phyloP scores from a whole-genome alignment of 2,888 invertebrate species.

The Ophioninae sp. region DNA sequence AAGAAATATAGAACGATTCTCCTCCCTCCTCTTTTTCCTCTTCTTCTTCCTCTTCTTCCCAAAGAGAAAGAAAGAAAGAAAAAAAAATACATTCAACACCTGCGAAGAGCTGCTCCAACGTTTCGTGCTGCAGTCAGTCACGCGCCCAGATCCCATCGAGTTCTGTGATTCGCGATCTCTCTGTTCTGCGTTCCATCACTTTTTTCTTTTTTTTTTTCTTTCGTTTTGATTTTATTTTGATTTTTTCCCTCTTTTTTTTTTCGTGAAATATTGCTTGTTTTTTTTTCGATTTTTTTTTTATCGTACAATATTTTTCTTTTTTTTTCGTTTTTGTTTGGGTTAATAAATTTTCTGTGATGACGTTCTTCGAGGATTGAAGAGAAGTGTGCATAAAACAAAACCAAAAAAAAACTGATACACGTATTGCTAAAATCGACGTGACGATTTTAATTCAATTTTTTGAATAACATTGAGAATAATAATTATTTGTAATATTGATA shows the following conservation, averaged over 20 bases:
- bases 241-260: not conserved
- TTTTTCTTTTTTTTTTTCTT: not conserved
- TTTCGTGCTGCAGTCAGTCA: slow-evolving; percentile 54
- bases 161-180: slow-evolving; percentile 11
- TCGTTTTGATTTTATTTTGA: not conserved
- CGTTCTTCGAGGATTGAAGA: not conserved
- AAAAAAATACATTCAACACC: slow-evolving; percentile 2
- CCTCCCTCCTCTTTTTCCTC: slow-evolving; percentile 12
- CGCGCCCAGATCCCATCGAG: slow-evolving; percentile 41
- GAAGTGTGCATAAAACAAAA: not conserved
- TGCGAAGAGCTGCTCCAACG: slow-evolving; percentile 21
- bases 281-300: slow-evolving; percentile 2
- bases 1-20: slow-evolving; percentile 15
- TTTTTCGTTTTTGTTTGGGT: not conserved
- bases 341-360: not conserved
- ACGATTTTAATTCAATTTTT: not conserved
- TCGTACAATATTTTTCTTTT: slow-evolving; percentile 14
- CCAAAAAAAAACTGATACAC: not conserved
- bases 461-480: not conserved
- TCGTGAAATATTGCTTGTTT: not conserved
- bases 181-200: not conserved
- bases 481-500: too few species aligned
- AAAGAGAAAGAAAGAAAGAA: slow-evolving; percentile 1
- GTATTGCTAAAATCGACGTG: not conserved
- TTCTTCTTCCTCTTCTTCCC: slow-evolving; percentile 23